These are phyloP conservation scores for Cerceris ruficornis DNA, from an alignment of 2,888 invertebrate species.

Conservation along the genomic window DNA sequence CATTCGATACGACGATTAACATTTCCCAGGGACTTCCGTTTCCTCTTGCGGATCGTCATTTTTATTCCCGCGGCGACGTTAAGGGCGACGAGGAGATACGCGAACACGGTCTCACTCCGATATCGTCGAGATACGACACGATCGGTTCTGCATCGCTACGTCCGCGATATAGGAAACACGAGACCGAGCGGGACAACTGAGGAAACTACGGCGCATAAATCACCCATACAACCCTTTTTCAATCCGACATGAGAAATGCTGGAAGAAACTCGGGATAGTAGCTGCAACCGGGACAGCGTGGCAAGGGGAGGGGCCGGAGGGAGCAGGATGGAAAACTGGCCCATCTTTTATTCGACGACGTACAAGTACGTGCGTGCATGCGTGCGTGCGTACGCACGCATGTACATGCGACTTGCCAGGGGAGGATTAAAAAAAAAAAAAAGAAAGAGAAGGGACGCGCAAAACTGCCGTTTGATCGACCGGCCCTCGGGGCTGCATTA, in stretches of 20 bases:
- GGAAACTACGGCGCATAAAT: constrained; percentile 58
- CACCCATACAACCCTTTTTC: constrained; percentile 63
- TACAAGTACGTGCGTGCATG: constrained; percentile 32
- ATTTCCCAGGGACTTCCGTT: constrained; percentile 39
- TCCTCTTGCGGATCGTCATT: constrained; percentile 17
- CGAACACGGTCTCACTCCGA: constrained; percentile 44
- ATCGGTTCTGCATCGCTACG: constrained; percentile 64
- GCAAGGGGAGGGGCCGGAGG: constrained; percentile 2
- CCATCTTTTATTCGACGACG: constrained; percentile 69
- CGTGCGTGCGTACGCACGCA: constrained; percentile 36
- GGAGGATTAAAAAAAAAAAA: constrained; percentile 24
- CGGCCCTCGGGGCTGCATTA: constrained; percentile 35
- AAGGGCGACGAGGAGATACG: constrained; percentile 43
- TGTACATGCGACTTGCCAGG: constrained; percentile 30
- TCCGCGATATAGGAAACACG: constrained; percentile 38
- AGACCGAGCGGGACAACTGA: constrained; percentile 27
- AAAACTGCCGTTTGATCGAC: constrained; percentile 52
- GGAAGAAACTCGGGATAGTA: constrained; percentile 47
- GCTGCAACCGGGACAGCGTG: not conserved
- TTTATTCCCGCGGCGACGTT: constrained; percentile 35
- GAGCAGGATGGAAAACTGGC: constrained; percentile 58
- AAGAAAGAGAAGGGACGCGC: constrained; percentile 33
- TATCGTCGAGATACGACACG: constrained; percentile 63
- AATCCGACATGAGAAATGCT: constrained; percentile 59
- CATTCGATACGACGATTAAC: constrained; percentile 30